Percentiles rank a stretch among this genome's conserved stretches.
Conservation (phyloP, 2,113 vertebrate species). For the Petroica traversi region DNA sequence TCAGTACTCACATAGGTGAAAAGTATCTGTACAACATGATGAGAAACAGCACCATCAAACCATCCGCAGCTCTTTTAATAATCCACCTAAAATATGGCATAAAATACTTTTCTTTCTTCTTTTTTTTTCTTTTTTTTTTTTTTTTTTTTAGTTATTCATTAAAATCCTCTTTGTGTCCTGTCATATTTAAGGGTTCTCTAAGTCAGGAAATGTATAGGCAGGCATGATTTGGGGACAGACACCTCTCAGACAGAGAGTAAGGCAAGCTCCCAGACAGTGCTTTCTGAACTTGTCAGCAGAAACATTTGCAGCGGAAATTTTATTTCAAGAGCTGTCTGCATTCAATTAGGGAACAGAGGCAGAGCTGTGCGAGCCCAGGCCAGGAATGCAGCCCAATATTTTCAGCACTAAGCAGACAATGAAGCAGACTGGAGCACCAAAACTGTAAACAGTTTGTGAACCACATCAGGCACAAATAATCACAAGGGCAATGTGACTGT, state of each 20-base stretch:
- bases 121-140: accelerated
- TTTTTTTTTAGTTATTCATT: neutral
- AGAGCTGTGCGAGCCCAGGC: neutral
- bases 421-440: neutral
- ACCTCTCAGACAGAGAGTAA: neutral
- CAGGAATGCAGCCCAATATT: neutral
- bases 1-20: neutral
- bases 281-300: slow-evolving; percentile 11
- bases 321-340: neutral
- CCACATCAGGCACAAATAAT: neutral
- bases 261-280: neutral
- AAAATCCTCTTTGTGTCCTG: neutral
- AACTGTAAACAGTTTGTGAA: neutral
- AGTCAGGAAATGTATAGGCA: neutral
- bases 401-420: neutral
- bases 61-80: neutral
- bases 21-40: neutral
- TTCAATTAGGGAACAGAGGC: neutral
- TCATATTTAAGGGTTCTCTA: neutral
- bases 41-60: neutral
- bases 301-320: neutral
- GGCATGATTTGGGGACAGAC: neutral
- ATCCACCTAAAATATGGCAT: neutral
- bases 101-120: neutral
- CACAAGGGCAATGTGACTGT: neutral